These are phyloP conservation scores for Coremacera marginata DNA, from an alignment of 2,888 invertebrate genomes.

Conservation along the genomic window DNA sequence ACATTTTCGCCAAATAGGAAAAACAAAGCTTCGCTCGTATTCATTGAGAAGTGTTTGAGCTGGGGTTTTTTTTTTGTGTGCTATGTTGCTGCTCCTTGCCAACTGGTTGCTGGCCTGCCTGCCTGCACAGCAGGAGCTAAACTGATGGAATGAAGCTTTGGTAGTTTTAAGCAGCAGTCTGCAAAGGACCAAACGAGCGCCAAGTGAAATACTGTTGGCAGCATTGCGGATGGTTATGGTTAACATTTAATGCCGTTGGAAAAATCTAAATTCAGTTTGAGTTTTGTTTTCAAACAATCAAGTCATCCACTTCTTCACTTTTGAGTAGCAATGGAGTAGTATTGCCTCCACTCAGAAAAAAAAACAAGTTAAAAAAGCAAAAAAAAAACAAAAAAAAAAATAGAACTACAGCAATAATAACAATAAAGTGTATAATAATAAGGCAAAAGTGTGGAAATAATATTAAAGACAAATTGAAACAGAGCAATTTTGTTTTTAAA, in stretches of 20 bases:
- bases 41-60: conserved; percentile 22
- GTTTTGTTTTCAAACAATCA: conserved; percentile 61
- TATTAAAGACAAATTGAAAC: conserved; percentile 13
- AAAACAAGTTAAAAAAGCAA: conserved; percentile 8
- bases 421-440: too few species aligned
- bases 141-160: background rate
- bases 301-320: conserved; percentile 50
- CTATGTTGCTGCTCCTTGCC: conserved; percentile 10
- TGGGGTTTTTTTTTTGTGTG: background rate
- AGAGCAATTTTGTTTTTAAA: too few species aligned
- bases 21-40: conserved; percentile 15
- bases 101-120: background rate
- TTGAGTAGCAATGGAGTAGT: background rate
- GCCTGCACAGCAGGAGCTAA: background rate
- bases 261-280: conserved; percentile 64
- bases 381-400: conserved; percentile 2
- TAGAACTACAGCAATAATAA: too few species aligned
- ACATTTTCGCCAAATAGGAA: background rate
- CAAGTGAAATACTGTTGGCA: conserved; percentile 50
- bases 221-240: conserved; percentile 57
- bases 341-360: background rate
- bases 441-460: background rate
- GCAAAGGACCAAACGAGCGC: conserved; percentile 50
- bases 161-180: conserved; percentile 30
- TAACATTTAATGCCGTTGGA: conserved; percentile 57